Base-by-base conservation (phyloP, 1,140 invertebrate genomes). In the Palaemon carinicauda region DNA sequence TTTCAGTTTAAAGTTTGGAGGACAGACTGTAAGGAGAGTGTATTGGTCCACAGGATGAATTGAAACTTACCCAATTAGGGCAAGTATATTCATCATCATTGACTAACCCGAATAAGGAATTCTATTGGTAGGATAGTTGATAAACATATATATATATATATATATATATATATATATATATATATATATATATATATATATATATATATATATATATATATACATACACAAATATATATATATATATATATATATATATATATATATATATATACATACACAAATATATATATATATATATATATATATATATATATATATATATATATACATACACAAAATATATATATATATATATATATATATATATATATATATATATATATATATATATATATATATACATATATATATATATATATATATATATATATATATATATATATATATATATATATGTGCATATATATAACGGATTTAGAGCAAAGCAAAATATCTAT, bases 301-400 rank as follows among this genome's bases (percentile, higher is more conserved):
- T 78, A 53, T 78, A 78, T 78, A 78, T 78, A 53, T 53, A 78
- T 78, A 78, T 53, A 78, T 78, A 78, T 53, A 78, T 53, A 78
- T 78, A 78, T 78, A 78, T 78, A 78, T 53, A 78, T 78, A 78
- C 52, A 78, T 53, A 78, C 7, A 78, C 52, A 78, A 2, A 50
- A 53, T 9, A 19, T n/a, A 51, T 1, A n/a, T 1, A 52, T 14
- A n/a, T 53, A 4, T 52, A 5, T 51, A 52, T 52, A 14, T 21
- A 52, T n/a, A 52, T n/a, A 21, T 53, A 27, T 52, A 9, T 78
- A 19, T 78, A 52, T 12, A 9, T 51, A 19, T n/a, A 29, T 17
- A 52, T 15, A 21, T 3, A 50, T 19, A 52, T 21, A 27, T 52
- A 52, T 12, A 19, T 24, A n/a, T 19, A 17, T 14, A 10, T 21